These are phyloP conservation scores for Nipponia nippon DNA, from an alignment of 2,113 vertebrate genomes.

Conservation along the genomic window DNA sequence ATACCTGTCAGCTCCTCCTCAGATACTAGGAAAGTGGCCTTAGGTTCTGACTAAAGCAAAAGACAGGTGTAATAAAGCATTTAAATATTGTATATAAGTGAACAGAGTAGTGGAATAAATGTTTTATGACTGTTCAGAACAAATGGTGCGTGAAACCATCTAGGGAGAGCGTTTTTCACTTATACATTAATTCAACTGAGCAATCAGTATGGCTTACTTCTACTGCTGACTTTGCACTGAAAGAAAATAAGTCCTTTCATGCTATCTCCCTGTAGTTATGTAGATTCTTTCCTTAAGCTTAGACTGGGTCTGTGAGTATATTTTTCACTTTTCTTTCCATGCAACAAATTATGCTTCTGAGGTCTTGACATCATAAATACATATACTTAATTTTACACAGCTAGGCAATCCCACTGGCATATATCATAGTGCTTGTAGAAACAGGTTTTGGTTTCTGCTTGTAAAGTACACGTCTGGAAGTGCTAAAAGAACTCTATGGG, in stretches of 20 bases:
- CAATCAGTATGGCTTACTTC: not conserved
- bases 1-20: not conserved
- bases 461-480: not conserved
- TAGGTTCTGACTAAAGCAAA: not conserved
- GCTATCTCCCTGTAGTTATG: not conserved
- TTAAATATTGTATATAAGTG: not conserved
- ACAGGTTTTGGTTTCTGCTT: not conserved
- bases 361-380: not conserved
- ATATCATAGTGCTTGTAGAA: not conserved
- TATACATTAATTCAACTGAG: not conserved
- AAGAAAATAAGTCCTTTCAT: not conserved
- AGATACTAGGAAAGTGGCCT: not conserved
- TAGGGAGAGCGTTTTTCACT: not conserved
- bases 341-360: not conserved
- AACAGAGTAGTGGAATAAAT: not conserved
- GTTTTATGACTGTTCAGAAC: not conserved
- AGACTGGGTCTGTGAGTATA: not conserved
- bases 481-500: not conserved
- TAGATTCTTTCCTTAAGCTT: not conserved
- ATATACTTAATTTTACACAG: not conserved
- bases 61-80: not conserved
- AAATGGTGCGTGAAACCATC: not conserved
- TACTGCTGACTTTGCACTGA: not conserved
- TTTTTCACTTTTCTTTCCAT: not conserved
- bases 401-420: not conserved